phyloP scores from a whole-genome alignment of 2,888 invertebrate genomes.

The Xylocampa areola region DNA sequence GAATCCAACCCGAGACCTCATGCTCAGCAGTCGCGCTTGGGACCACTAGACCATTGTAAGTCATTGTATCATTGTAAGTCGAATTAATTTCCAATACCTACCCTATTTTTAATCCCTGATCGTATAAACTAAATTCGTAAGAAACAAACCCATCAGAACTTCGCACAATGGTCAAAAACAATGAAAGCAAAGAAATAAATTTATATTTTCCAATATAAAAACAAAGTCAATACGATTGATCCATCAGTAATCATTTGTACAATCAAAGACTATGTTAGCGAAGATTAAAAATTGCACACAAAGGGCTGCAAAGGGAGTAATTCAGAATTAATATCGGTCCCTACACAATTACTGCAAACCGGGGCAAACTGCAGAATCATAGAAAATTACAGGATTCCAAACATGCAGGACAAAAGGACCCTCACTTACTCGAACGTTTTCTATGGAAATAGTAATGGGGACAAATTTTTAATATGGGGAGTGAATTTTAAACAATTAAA shows the following conservation, averaged over 20 bases:
- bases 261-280: constrained; percentile 71
- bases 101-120: too few relatives aligned
- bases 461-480: constrained; percentile 86
- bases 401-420: constrained; percentile 78
- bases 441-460: constrained; percentile 79
- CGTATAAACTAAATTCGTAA: too few relatives aligned
- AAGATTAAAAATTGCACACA: constrained; percentile 83
- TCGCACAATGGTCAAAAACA: constrained; percentile 25
- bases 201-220: constrained; percentile 20
- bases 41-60: too few relatives aligned
- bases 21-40: too few relatives aligned
- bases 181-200: constrained; percentile 2
- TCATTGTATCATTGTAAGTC: too few relatives aligned
- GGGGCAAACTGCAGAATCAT: constrained; percentile 84
- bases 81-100: too few relatives aligned
- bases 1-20: too few relatives aligned
- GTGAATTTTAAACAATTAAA: constrained; percentile 78
- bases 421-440: constrained; percentile 70
- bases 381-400: constrained; percentile 87
- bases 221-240: constrained; percentile 44
- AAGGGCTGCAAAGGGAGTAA: constrained; percentile 75
- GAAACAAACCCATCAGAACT: background rate
- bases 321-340: constrained; percentile 80
- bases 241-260: constrained; percentile 55
- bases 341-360: constrained; percentile 79